Evolutionary conservation across 2,797 vertebrate species (phyloP).

Genomic region (Sebastes oblongus): DNA sequence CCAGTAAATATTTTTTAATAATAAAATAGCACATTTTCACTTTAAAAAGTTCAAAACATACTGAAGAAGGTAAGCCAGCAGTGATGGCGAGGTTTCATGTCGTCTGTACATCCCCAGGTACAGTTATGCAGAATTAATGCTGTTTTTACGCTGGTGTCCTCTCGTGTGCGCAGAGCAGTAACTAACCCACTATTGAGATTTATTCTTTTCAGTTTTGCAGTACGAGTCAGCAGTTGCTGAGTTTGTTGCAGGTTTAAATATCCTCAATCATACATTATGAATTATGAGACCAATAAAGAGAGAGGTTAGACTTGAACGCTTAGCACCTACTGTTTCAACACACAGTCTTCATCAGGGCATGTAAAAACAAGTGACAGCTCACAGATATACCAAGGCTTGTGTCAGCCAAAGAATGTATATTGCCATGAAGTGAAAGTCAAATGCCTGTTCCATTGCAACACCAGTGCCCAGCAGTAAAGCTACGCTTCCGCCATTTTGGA

Average conservation of each 20-base stretch:
- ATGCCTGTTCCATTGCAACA: no score
- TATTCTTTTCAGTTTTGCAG: neutral
- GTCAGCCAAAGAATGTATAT: no score
- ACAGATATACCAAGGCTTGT: no score
- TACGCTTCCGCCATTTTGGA: no score
- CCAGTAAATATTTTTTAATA: neutral
- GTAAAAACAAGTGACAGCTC: neutral
- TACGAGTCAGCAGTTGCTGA: no score
- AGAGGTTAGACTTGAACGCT: neutral
- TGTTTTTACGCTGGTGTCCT: neutral
- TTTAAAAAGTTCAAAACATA: neutral
- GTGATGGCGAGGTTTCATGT: neutral
- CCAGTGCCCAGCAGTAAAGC: no score
- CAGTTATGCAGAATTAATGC: neutral
- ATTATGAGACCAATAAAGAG: neutral
- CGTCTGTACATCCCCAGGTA: neutral
- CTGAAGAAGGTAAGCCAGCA: neutral
- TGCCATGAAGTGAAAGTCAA: no score
- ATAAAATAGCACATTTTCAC: neutral
- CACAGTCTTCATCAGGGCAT: neutral
- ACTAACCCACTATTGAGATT: neutral
- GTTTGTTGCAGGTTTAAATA: neutral
- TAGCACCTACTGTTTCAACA: no score
- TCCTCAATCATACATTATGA: neutral
- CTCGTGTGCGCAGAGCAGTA: neutral